Conservation (phyloP, 2,888 invertebrate genomes). For the Penaeus monodon region DNA sequence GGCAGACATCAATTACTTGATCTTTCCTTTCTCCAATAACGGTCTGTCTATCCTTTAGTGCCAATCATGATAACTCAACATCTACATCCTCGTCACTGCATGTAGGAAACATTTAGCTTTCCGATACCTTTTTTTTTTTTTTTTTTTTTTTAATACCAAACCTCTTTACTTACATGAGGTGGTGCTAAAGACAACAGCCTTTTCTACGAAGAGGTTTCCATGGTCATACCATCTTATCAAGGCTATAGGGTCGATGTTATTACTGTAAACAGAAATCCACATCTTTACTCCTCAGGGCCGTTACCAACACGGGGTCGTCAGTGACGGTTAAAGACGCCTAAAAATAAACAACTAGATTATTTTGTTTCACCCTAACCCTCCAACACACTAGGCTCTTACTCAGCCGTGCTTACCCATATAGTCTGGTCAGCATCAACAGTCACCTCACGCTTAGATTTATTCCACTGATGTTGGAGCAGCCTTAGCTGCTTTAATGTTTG, state of each 20-base stretch:
- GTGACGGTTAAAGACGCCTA: conserved; percentile 21
- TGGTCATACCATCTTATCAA: neutral
- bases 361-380: too few relatives aligned
- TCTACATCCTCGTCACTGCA: too few relatives aligned
- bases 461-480: conserved; percentile 11
- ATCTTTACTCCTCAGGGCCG: conserved; percentile 22
- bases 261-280: conserved; percentile 8
- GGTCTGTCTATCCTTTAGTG: too few relatives aligned
- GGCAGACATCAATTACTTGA: too few relatives aligned
- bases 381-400: too few relatives aligned
- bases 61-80: too few relatives aligned
- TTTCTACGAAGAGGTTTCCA: neutral
- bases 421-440: conserved; percentile 11
- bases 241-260: conserved; percentile 21
- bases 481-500: neutral
- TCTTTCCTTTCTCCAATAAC: too few relatives aligned
- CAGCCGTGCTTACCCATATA: conserved; percentile 16
- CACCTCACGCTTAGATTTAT: conserved; percentile 16
- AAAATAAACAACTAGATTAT: too few relatives aligned
- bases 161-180: neutral
- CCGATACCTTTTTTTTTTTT: too few relatives aligned
- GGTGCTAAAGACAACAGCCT: neutral
- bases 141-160: too few relatives aligned
- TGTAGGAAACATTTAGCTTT: too few relatives aligned
- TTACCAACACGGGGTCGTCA: conserved; percentile 25